These are phyloP conservation scores for Condylostylus longicornis DNA, from an alignment of 1,140 invertebrate genomes.

Conservation along the genomic window DNA sequence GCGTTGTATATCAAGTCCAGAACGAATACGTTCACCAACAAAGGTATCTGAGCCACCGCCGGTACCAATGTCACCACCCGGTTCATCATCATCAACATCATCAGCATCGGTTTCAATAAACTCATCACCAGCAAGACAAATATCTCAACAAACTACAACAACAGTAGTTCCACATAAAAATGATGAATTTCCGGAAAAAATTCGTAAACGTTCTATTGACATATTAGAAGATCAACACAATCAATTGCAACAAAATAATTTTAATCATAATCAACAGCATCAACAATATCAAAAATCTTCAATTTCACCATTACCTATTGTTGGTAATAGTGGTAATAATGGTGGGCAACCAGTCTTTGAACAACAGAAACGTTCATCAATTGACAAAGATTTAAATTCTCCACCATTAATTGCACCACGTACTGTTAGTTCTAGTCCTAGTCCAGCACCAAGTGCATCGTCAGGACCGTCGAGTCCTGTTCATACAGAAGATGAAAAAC, in stretches of 20 bases:
- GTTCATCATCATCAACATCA: conserved; percentile 11
- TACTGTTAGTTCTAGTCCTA: conserved; percentile 14
- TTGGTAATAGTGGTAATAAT: conserved; percentile 17
- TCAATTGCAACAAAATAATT: conserved; percentile 16
- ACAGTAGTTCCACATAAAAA: conserved; percentile 10
- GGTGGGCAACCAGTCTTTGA: not conserved
- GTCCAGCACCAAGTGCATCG: conserved; percentile 29
- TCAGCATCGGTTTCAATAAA: conserved; percentile 23
- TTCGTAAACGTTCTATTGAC: conserved; percentile 21
- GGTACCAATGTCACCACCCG: conserved; percentile 3
- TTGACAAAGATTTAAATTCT: conserved; percentile 2
- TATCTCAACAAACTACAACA: conserved; percentile 14
- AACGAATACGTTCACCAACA: conserved; percentile 17
- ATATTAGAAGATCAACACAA: conserved; percentile 20
- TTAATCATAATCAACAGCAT: conserved; percentile 11
- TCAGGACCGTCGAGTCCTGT: conserved; percentile 36
- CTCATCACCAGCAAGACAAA: conserved; percentile 21
- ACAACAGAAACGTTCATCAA: not conserved
- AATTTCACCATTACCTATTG: conserved; percentile 4
- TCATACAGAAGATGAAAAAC: conserved; percentile 37
- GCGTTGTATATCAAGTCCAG: conserved; percentile 21
- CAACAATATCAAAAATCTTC: conserved; percentile 6
- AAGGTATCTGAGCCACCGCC: conserved; percentile 19
- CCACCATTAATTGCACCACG: conserved; percentile 9
- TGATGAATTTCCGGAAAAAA: conserved; percentile 25